These are phyloP conservation scores for Holothuria glaberrima DNA, from an alignment of 35 echinoderm and acorn worm species.

Conservation along the genomic window DNA sequence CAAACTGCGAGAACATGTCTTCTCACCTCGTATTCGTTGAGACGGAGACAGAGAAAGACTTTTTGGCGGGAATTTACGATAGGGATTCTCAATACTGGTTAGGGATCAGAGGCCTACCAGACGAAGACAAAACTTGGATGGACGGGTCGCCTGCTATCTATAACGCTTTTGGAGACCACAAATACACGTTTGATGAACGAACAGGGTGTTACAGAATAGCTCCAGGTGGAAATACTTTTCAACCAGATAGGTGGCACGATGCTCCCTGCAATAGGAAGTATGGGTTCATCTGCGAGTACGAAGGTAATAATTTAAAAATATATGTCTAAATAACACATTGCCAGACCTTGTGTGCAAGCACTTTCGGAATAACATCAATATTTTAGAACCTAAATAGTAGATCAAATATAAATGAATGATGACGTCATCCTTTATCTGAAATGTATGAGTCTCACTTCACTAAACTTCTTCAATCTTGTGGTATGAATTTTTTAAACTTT, in stretches of 20 bases:
- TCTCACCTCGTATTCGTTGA: constrained; percentile 19
- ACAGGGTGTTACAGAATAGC: constrained; percentile 22
- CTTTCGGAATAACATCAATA: no score
- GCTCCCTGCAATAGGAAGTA: background rate
- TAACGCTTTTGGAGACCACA: background rate
- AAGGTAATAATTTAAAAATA: background rate
- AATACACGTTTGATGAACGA: background rate
- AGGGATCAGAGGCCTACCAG: background rate
- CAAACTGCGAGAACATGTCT: background rate
- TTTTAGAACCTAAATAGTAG: no score
- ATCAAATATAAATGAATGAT: no score
- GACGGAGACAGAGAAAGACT: background rate
- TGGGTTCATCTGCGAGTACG: constrained; percentile 25
- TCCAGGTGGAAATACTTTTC: background rate
- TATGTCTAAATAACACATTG: no score
- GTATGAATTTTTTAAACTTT: no score
- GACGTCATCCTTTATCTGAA: no score
- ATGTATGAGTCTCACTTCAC: no score
- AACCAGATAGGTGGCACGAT: constrained; percentile 19
- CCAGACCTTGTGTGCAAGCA: no score
- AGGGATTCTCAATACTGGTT: constrained; percentile 2
- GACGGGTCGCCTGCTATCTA: constrained; percentile 1
- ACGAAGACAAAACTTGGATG: background rate
- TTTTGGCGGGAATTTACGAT: background rate
- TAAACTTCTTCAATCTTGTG: no score